Evolutionary conservation across 2,888 invertebrate species (phyloP).

Genomic region (Timema cristinae): DNA sequence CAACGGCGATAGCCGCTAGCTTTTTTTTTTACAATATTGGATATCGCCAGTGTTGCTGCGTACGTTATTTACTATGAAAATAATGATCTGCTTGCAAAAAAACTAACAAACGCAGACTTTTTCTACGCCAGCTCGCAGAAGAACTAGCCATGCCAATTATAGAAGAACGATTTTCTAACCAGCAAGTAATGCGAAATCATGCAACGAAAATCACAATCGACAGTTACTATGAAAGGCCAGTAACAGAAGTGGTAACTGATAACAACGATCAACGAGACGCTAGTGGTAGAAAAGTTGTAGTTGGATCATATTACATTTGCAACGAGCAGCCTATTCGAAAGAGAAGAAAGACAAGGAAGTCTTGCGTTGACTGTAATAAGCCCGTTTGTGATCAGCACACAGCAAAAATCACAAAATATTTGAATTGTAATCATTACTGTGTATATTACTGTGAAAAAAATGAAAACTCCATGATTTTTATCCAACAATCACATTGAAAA

Average conservation of each 20-base stretch:
- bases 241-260: conserved; percentile 10
- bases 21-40: conserved; percentile 17
- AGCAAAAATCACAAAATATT: conserved; percentile 16
- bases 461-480: conserved; percentile 16
- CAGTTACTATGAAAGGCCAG: conserved; percentile 7
- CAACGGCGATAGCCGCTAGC: conserved; percentile 14
- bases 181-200: conserved; percentile 8
- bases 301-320: conserved; percentile 15
- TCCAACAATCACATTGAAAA: conserved; percentile 12
- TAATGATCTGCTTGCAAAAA: conserved; percentile 15
- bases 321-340: conserved; percentile 18
- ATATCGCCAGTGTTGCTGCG: conserved; percentile 16
- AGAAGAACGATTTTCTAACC: conserved; percentile 16
- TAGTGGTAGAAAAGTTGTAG: conserved; percentile 12
- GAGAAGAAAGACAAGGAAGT: conserved; percentile 17
- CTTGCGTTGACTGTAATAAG: conserved; percentile 13
- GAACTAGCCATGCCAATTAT: conserved; percentile 15
- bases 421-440: conserved; percentile 14
- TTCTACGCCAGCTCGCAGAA: conserved; percentile 12
- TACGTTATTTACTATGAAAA: conserved; percentile 12
- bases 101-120: conserved; percentile 14
- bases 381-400: conserved; percentile 16
- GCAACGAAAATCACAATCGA: not conserved
- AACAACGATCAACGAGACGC: not conserved
- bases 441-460: conserved; percentile 17